Evolutionary conservation across 2,797 vertebrate species (phyloP), one percentile per base, ranked within the genome.

Genomic region (Fistularia tabacaria): DNA sequence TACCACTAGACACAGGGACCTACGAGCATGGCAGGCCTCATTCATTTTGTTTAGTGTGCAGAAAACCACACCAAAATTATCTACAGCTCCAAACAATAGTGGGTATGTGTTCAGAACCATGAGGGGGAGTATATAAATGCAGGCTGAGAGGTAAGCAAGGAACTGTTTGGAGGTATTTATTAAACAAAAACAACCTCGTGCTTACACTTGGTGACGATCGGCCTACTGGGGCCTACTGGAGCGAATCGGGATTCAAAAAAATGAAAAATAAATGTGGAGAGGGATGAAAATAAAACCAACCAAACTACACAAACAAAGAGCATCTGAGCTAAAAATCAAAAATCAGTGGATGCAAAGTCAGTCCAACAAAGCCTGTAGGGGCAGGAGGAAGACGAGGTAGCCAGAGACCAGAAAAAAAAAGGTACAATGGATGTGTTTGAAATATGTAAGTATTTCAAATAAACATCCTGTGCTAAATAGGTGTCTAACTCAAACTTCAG

Each of bases 31-130:
- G 80, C 71, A 78, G 56, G 46, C 66, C 79, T 80, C 72, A 60
- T 82, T 87, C 73, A 60, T 69, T 83, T 83, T 85, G 85, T 86
- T 87, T 85, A 67, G 80, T 79, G 66, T 53, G 1, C 61, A 47
- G 66, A 42, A 85, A 86, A 84, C 84, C 81, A 77, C 84, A 88
- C 85, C 63, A 76, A 85, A 89, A 85, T 83, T 82, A 84, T 84
- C 84, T 85, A 74, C 76, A 85, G 84, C 80, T 85, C 78, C 71
- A 82, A 86, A 87, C 81, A 14, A 37, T 44, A 12, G 7, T 36
- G 7, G 38, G 50, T 51, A 8, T 51, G 13, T 9, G 14, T 40
- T 49, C 36, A 9, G 8, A 37, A 12, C 10, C 12, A 49, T 12
- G 15, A 36, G 36, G 25, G 25, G 36, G 10, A 36, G 9, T 1